Conservation (phyloP, 2,888 invertebrate genomes). For the Lepidocyrtoides sp. region DNA sequence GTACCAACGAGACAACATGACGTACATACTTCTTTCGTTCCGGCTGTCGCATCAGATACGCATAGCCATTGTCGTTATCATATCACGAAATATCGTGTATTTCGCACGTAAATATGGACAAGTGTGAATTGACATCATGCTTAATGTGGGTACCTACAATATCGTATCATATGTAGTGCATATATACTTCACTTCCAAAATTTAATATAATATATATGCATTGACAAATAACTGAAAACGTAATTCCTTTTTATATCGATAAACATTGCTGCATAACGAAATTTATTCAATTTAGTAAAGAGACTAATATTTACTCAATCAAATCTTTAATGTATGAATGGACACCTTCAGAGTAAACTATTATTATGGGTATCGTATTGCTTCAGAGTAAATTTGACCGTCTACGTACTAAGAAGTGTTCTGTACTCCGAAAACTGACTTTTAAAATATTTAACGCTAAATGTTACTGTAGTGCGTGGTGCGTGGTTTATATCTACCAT, state of each 20-base stretch:
- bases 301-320: too few relatives aligned
- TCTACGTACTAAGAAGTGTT: too few relatives aligned
- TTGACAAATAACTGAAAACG: background rate
- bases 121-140: constrained; percentile 24
- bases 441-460: too few relatives aligned
- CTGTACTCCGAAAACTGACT: too few relatives aligned
- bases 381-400: too few relatives aligned
- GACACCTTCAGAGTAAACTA: too few relatives aligned
- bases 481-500: too few relatives aligned
- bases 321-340: too few relatives aligned
- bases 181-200: too few relatives aligned
- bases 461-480: too few relatives aligned
- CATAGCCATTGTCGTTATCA: background rate
- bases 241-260: background rate
- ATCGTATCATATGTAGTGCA: background rate
- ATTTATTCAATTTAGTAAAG: background rate
- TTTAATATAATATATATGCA: too few relatives aligned
- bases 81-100: background rate
- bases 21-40: background rate
- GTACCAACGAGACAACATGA: background rate
- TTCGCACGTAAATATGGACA: background rate
- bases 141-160: background rate
- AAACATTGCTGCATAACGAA: background rate
- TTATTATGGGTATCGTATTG: too few relatives aligned
- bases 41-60: background rate